phyloP scores from a whole-genome alignment of 35 echinoderm and acorn worm species.

The Amphiura filiformis region DNA sequence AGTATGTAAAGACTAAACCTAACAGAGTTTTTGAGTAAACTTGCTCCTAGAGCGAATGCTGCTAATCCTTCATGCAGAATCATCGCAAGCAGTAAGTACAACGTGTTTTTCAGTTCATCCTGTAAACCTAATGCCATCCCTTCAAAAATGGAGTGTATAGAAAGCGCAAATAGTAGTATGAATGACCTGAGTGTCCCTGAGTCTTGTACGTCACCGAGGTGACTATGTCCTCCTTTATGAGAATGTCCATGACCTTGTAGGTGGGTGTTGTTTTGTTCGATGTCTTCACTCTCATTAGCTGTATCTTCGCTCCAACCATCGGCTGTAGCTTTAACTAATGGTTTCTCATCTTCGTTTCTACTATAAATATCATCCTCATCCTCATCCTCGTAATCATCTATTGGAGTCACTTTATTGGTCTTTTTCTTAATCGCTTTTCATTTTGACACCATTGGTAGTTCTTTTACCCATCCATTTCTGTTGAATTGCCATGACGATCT shows the following conservation, averaged over 20 bases:
- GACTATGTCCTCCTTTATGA: conserved; percentile 66
- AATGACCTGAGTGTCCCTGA: conserved; percentile 57
- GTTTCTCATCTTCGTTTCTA: conserved; percentile 13
- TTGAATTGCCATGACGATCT: conserved; percentile 49
- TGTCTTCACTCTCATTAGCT: not conserved
- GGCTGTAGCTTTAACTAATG: conserved; percentile 6
- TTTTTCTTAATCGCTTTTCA: not conserved
- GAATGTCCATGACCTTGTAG: conserved; percentile 10
- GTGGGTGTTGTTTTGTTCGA: not conserved
- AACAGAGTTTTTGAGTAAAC: conserved; percentile 69
- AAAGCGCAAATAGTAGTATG: conserved; percentile 82
- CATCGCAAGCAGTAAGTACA: conserved; percentile 80
- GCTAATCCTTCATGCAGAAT: conserved; percentile 89
- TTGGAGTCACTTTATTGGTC: not conserved
- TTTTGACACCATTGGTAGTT: not conserved
- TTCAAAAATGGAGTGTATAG: conserved; percentile 90
- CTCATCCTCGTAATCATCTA: conserved; percentile 26
- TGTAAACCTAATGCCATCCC: conserved; percentile 95
- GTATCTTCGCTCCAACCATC: not conserved
- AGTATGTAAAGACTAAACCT: conserved; percentile 19
- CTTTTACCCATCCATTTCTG: not conserved
- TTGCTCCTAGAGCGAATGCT: conserved; percentile 80
- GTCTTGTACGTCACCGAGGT: conserved; percentile 42
- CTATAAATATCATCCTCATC: conserved; percentile 53
- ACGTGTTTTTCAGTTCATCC: conserved; percentile 47